These are phyloP conservation scores for Octodon degus DNA, from an alignment of 2,113 vertebrate genomes.

Conservation along the genomic window DNA sequence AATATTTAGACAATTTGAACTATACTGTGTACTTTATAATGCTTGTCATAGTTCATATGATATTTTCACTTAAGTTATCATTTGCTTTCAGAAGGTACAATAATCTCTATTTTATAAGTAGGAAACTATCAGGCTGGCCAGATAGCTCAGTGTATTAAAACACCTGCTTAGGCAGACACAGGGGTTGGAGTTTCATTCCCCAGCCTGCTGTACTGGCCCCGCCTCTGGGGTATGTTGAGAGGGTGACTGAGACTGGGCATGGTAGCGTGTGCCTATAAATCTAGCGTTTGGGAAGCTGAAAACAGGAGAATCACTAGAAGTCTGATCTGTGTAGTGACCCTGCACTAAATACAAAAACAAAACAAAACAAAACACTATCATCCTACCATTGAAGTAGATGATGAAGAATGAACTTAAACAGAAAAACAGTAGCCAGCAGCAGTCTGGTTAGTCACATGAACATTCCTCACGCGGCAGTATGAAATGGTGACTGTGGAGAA, in stretches of 20 bases:
- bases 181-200: too few relatives aligned
- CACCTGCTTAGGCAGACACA: too few relatives aligned
- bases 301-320: too few relatives aligned
- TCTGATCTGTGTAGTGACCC: too few relatives aligned
- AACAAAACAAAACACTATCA: background rate
- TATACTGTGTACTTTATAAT: background rate
- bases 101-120: background rate
- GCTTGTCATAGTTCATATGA: conserved; percentile 22
- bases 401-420: background rate
- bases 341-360: too few relatives aligned
- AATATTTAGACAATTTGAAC: conserved; percentile 20
- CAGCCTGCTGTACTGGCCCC: too few relatives aligned
- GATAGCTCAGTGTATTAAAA: too few relatives aligned
- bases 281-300: too few relatives aligned
- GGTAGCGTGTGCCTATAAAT: too few relatives aligned
- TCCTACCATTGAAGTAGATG: background rate
- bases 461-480: background rate
- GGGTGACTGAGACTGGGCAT: too few relatives aligned
- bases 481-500: background rate
- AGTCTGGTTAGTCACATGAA: background rate
- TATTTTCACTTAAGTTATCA: conserved; percentile 23
- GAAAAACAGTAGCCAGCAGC: background rate
- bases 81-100: background rate
- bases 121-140: background rate
- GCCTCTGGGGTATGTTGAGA: too few relatives aligned